Base-by-base conservation (phyloP, 1,140 invertebrate species). In the Gryon sp. region DNA sequence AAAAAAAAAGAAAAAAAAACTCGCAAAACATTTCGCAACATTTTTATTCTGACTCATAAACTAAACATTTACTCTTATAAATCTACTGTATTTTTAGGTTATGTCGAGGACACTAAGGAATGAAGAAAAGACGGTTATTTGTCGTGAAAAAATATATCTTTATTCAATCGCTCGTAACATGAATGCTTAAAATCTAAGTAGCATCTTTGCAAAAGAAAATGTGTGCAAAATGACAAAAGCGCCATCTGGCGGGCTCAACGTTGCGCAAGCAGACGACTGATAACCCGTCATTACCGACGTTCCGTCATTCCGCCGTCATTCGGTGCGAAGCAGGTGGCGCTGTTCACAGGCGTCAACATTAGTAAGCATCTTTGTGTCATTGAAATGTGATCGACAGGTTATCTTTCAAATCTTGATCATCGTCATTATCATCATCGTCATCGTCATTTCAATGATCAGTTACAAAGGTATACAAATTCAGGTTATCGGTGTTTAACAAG, bases 71-170 rank as follows among this genome's bases (percentile, higher is more conserved):
- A n/a, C n/a, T n/a, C n/a, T n/a, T n/a, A n/a, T n/a, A n/a, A n/a
- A n/a, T n/a, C n/a, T n/a, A n/a, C n/a, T 38, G 34, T 38, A 14
- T 14, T 15, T 38, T 11, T 15, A 12, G 11, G 15, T 15, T 3
- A 15, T 4, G 5, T 5, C 30, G n/a, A 32, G 11, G 11, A 4
- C 9, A 38, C 14, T 15, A 16, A n/a, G 15, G 4, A 16, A 15
- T 38, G 2, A 15, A 14, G 14, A 11, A 46, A 72, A 40, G 0
- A 3, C 19, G 36, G 4, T 22, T 55, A 34, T 60, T 20, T 76
- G 45, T 62, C 19, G 72, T 69, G 63, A 76, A 76, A 76, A 76
- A 62, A 76, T 76, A 76, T 76, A 69, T 69, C 48, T 76, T 76
- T 69, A 76, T 76, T 76, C 34, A 76, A n/a, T 63, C 38, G 9